Conservation (phyloP, 2,888 invertebrate species). For the Mantis religiosa region DNA sequence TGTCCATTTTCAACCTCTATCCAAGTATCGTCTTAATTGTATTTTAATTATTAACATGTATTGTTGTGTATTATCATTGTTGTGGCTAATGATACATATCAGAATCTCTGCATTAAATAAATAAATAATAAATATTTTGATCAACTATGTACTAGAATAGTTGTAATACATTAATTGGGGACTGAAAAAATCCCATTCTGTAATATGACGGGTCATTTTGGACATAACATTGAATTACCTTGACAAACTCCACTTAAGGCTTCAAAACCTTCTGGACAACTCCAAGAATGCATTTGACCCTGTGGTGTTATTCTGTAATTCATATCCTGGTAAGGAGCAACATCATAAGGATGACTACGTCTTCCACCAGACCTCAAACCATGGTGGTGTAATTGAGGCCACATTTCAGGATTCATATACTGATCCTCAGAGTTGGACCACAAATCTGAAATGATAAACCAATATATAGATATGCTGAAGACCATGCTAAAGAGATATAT, state of each 20-base stretch:
- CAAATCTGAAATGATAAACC: conserved; percentile 22
- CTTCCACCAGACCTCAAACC: not conserved
- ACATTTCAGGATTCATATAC: not conserved
- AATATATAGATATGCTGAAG: conserved; percentile 8
- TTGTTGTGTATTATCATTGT: too few species aligned
- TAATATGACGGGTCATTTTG: not conserved
- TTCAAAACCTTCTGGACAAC: conserved; percentile 35
- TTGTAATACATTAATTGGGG: too few species aligned
- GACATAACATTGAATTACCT: conserved; percentile 30
- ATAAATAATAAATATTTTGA: too few species aligned
- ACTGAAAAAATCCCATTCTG: too few species aligned
- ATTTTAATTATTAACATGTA: too few species aligned
- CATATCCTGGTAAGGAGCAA: not conserved
- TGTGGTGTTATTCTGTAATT: not conserved
- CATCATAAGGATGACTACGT: not conserved
- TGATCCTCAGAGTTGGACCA: conserved; percentile 10
- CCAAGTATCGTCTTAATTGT: too few species aligned
- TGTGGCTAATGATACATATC: too few species aligned
- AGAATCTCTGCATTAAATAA: too few species aligned
- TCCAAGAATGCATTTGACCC: not conserved
- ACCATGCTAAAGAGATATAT: not conserved
- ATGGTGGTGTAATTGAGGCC: not conserved
- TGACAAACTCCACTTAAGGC: conserved; percentile 32
- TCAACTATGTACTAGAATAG: too few species aligned
- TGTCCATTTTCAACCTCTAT: too few species aligned